Conservation (phyloP, 2,113 vertebrate genomes). For the Thamnophis sirtalis region DNA sequence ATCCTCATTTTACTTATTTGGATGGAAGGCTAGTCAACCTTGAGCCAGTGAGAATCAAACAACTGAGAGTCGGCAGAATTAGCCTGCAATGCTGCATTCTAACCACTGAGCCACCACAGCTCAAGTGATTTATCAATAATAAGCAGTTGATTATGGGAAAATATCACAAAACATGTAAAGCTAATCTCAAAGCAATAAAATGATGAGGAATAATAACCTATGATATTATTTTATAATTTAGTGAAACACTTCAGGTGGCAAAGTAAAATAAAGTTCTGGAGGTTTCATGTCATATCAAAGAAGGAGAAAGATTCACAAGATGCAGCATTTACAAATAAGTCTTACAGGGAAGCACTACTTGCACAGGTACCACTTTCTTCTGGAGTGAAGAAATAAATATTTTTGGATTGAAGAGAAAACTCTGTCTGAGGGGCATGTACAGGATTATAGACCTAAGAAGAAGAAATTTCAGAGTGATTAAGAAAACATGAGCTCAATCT, state of each 20-base stretch:
- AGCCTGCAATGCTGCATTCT: not conserved
- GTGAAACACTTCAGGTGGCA: not conserved
- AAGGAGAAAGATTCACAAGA: not conserved
- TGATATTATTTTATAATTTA: not conserved
- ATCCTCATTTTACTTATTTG: not conserved
- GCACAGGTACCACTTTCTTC: not conserved
- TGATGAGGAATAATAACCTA: not conserved
- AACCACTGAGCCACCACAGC: not conserved
- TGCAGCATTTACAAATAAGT: not conserved
- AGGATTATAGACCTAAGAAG: not conserved
- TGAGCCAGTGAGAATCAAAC: not conserved
- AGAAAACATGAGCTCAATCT: not conserved
- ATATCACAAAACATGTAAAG: not conserved
- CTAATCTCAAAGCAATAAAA: not conserved
- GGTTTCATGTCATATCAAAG: not conserved
- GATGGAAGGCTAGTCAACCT: not conserved
- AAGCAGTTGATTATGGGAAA: not conserved
- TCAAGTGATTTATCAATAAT: not conserved
- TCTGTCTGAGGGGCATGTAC: not conserved
- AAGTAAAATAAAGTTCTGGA: not conserved
- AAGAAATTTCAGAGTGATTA: not conserved
- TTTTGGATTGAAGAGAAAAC: not conserved
- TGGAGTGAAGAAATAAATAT: not conserved
- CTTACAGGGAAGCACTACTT: not conserved
- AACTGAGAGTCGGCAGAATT: not conserved